Percentiles rank a stretch among this genome's conserved stretches.
These are phyloP conservation scores for Pristis pectinata DNA, from an alignment of 2,797 vertebrate species.

Conservation along the genomic window DNA sequence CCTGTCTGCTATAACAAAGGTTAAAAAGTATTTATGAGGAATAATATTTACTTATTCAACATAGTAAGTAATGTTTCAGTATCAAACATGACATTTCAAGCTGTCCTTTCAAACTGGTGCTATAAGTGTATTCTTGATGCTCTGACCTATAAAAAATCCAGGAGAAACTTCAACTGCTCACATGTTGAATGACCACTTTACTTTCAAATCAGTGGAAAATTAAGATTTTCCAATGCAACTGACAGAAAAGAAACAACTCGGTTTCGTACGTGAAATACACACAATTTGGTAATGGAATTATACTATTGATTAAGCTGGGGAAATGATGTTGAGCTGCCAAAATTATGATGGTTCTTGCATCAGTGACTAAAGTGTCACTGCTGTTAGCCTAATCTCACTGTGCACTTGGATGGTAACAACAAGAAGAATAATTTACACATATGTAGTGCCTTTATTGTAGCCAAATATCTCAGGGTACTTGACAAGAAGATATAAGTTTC, in stretches of 20 bases:
- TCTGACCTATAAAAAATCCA: neutral
- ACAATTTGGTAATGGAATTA: neutral
- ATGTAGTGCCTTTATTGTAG: neutral
- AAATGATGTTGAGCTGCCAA: neutral
- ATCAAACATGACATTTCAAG: neutral
- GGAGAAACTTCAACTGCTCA: neutral
- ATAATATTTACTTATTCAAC: neutral
- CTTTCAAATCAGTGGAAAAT: neutral
- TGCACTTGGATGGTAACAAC: neutral
- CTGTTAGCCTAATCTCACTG: neutral
- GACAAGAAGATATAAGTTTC: neutral
- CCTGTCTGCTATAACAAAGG: neutral
- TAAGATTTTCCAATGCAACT: neutral
- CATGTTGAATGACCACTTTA: neutral
- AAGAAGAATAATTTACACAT: neutral
- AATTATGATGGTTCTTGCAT: neutral
- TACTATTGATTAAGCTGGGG: neutral
- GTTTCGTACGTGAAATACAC: neutral
- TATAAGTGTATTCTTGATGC: neutral
- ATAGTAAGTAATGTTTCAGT: neutral
- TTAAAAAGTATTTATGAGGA: neutral
- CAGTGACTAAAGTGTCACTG: neutral
- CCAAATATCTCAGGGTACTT: neutral
- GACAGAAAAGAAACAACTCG: neutral
- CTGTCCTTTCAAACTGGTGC: neutral